phyloP scores from a whole-genome alignment of 2,113 vertebrate genomes.

The Mastomys natalensis region DNA sequence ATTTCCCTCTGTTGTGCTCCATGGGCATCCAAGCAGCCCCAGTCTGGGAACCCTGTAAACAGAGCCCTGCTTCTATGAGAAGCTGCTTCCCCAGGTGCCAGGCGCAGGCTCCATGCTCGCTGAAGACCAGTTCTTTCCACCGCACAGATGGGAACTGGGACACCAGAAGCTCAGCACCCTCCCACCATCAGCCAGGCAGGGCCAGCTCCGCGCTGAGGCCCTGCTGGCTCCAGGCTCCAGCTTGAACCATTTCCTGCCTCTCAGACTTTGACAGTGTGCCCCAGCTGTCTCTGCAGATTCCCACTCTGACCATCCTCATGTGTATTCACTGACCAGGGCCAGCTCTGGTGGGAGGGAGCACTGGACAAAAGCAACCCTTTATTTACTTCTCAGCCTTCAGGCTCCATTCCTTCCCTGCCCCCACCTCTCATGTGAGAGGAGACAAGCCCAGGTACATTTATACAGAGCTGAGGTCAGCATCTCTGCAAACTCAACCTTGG shows the following conservation, averaged over 20 bases:
- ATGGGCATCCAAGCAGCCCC: background rate
- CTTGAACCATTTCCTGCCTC: background rate
- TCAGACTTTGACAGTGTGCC: background rate
- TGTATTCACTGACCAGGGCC: accelerated
- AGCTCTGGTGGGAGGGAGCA: background rate
- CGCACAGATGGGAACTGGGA: background rate
- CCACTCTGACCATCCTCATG: accelerated
- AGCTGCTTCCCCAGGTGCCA: background rate
- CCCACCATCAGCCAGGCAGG: background rate
- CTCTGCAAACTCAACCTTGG: background rate
- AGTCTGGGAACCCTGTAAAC: background rate
- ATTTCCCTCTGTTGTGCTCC: background rate
- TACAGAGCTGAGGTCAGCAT: background rate
- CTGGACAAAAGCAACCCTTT: background rate
- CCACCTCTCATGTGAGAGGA: accelerated
- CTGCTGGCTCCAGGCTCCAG: background rate
- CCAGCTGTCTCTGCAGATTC: background rate
- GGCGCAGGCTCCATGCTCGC: too few species aligned
- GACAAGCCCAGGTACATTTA: background rate
- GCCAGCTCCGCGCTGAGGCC: background rate
- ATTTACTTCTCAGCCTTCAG: background rate
- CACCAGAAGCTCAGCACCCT: too few species aligned
- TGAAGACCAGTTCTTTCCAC: background rate
- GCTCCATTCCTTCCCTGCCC: background rate
- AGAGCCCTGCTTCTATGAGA: background rate